Evolutionary conservation across 2,113 vertebrate genomes (phyloP).

Genomic region (Xyliphius kryptos): DNA sequence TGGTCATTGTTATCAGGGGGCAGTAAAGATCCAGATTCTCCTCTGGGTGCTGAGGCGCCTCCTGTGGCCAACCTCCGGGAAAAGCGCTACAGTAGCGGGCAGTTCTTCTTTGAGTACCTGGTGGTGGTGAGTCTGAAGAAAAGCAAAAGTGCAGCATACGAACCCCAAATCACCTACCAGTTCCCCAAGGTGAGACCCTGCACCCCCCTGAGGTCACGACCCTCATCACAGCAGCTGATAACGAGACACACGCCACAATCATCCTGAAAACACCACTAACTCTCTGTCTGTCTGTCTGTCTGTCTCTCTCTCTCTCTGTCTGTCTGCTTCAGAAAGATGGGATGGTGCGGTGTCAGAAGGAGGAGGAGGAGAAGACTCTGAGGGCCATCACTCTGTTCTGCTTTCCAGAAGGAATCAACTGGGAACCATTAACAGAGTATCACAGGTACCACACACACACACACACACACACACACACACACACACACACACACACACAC

Average conservation of each 20-base stretch:
- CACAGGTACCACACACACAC: no score
- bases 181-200: slow-evolving; percentile 83
- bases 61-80: slow-evolving; percentile 44
- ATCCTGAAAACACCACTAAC: no score
- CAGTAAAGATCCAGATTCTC: slow-evolving; percentile 38
- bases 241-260: no score
- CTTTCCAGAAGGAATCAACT: slow-evolving; percentile 86
- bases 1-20: slow-evolving; percentile 26
- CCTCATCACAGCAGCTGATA: no score
- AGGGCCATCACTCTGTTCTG: slow-evolving; percentile 90
- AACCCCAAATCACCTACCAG: slow-evolving; percentile 87
- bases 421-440: slow-evolving; percentile 78
- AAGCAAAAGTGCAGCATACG: slow-evolving; percentile 62
- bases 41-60: neutral
- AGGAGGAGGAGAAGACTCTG: slow-evolving; percentile 85
- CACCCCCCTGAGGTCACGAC: no score
- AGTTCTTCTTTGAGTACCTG: slow-evolving; percentile 93
- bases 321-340: slow-evolving; percentile 71
- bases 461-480: no score
- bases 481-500: no score
- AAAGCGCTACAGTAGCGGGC: slow-evolving; percentile 64
- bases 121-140: slow-evolving; percentile 86
- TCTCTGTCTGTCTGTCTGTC: no score
- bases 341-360: slow-evolving; percentile 77
- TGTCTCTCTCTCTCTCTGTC: neutral